Evolutionary conservation across 35 echinoderm and acorn worm genomes (phyloP).

Genomic region (Chiridota heheva): DNA sequence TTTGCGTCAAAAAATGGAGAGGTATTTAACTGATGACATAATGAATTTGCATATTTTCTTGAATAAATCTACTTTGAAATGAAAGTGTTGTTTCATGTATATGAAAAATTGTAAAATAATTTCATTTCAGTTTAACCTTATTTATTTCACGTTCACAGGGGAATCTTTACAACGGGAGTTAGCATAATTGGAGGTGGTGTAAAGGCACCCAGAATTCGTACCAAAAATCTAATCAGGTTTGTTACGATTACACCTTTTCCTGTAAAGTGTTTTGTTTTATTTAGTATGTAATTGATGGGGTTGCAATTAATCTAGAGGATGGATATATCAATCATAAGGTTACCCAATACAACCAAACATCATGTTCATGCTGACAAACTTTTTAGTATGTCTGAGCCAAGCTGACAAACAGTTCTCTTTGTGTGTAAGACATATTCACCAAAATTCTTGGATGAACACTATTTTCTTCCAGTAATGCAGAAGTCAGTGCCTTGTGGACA

Average conservation of each 20-base stretch:
- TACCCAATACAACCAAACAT: too few relatives aligned
- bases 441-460: too few relatives aligned
- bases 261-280: neutral
- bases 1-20: too few relatives aligned
- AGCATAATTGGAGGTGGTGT: constrained; percentile 96
- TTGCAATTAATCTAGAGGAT: neutral
- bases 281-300: neutral
- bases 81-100: too few relatives aligned
- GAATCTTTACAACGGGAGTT: constrained; percentile 84
- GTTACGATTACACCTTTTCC: neutral
- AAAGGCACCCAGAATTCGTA: constrained; percentile 90
- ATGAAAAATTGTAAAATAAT: neutral
- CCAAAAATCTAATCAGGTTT: constrained; percentile 99
- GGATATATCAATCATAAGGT: neutral
- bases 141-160: constrained; percentile 52
- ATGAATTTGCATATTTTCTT: too few relatives aligned
- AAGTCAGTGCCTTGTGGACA: too few relatives aligned
- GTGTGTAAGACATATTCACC: too few relatives aligned
- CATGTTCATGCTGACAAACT: neutral
- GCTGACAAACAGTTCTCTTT: neutral
- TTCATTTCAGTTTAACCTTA: neutral
- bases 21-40: too few relatives aligned
- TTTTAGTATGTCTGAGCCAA: neutral
- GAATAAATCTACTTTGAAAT: too few relatives aligned
- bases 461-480: too few relatives aligned